Base-by-base conservation (phyloP, 2,888 invertebrate species). In the Orthosia gracilis region DNA sequence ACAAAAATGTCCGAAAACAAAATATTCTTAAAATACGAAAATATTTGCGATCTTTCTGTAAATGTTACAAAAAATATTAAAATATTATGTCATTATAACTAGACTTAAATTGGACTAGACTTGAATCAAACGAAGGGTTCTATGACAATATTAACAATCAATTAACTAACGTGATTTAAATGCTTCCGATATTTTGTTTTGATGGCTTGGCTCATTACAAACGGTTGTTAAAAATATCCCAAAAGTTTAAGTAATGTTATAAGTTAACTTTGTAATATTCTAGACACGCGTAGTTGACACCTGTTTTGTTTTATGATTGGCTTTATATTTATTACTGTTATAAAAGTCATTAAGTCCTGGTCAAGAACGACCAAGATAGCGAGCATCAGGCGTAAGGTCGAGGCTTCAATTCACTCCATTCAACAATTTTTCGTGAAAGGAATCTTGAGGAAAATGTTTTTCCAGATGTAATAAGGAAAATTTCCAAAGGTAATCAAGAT, bases 381-480 rank as follows among this genome's bases (percentile, higher is more conserved):
- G 57, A 50, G 64, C 47, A 23, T 4, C 4, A 15, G 40, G 40
- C 17, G 2, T 26, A 47, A 70, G 80, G 57, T 64, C 62, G 50
- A 49, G 52, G 49, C 9, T n/a, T 50, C 61, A 18, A 17, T 78
- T 61, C 40, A 26, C 40, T 67, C 59, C 47, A 69, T 62, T 50
- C 54, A 62, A 45, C 23, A 67, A 54, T 23, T 26, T 57, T 63
- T 64, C 26, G 57, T 45, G 23, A 70, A 79, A 76, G 40, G 77
- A 61, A 69, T 63, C 40, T 73, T 62, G 26, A 75, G 71, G 65
- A 80, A 81, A 75, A 45, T 13, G 50, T 59, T 71, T 82, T 83
- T 75, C 55, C 57, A 66, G 52, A 62, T 62, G 52, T 63, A 69
- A 77, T 59, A 66, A 88, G 83, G 87, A 79, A 86, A 88, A 80